Conservation (phyloP, 2,888 invertebrate species). For the Choreutis nemorana region DNA sequence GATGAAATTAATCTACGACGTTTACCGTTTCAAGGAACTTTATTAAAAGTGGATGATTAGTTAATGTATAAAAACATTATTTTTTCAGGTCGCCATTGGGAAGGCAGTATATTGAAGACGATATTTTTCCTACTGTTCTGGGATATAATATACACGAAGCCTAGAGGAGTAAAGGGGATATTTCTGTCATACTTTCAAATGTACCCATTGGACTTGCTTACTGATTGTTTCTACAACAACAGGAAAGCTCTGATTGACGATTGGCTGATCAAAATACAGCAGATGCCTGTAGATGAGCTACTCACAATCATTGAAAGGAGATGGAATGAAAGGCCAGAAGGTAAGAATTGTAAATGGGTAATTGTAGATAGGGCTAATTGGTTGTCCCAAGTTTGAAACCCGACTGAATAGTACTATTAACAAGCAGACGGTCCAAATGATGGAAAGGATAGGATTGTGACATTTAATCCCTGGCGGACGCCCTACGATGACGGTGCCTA, state of each 20-base stretch:
- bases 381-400: too few species aligned
- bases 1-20: too few species aligned
- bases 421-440: too few species aligned
- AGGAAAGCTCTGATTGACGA: constrained; percentile 67
- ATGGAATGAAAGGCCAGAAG: constrained; percentile 52
- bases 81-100: constrained; percentile 73
- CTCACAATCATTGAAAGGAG: constrained; percentile 38
- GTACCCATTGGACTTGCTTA: constrained; percentile 77
- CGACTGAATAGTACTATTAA: too few species aligned
- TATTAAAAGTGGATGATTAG: too few species aligned
- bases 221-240: constrained; percentile 71
- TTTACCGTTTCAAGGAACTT: too few species aligned
- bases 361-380: too few species aligned
- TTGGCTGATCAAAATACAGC: constrained; percentile 41
- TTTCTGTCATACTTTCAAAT: constrained; percentile 73
- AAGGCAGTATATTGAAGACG: constrained; percentile 70
- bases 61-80: too few species aligned
- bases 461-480: too few species aligned
- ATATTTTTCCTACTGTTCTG: constrained; percentile 78
- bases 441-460: too few species aligned
- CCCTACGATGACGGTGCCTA: too few species aligned
- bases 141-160: constrained; percentile 74
- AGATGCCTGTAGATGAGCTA: constrained; percentile 34
- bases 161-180: constrained; percentile 52
- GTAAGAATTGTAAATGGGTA: too few species aligned